phyloP scores from a whole-genome alignment of 2,888 invertebrate species.

The Caenorhabditis panamensis region DNA sequence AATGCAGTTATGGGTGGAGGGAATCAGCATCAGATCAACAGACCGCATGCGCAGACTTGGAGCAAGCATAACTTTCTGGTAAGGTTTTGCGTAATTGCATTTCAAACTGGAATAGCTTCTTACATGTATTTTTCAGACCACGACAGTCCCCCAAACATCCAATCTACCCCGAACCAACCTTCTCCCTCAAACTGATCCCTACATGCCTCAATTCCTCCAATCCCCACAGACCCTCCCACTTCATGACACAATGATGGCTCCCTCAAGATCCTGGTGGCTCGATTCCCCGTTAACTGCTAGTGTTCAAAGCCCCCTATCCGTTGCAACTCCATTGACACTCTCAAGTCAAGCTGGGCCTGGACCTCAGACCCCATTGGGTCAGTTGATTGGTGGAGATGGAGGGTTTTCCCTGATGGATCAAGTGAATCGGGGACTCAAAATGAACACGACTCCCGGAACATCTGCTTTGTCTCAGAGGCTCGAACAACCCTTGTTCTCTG shows the following conservation, averaged over 20 bases:
- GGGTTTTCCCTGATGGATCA: conserved; percentile 4
- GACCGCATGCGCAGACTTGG: conserved; percentile 29
- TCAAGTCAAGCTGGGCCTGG: conserved; percentile 29
- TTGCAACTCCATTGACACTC: conserved; percentile 49
- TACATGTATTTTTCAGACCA: conserved; percentile 16
- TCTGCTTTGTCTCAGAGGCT: conserved; percentile 36
- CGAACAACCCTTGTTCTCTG: conserved; percentile 40
- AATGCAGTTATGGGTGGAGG: too few relatives aligned
- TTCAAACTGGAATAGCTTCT: too few relatives aligned
- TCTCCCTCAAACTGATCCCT: conserved; percentile 51
- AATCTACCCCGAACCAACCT: conserved; percentile 26
- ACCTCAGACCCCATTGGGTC: conserved; percentile 37
- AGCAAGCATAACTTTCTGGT: conserved; percentile 40
- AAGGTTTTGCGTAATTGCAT: background rate
- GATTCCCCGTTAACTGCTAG: conserved; percentile 54
- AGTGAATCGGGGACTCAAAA: background rate
- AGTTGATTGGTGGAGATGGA: conserved; percentile 20
- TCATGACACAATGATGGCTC: conserved; percentile 58
- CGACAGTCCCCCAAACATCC: conserved; percentile 29
- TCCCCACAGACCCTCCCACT: conserved; percentile 44
- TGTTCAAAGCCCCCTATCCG: conserved; percentile 53
- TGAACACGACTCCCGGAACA: background rate
- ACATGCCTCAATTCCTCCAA: conserved; percentile 76
- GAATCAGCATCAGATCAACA: conserved; percentile 28
- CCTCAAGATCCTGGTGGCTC: conserved; percentile 58